Base-by-base conservation (phyloP, 2,888 invertebrate genomes). In the Seira sanloemensis region DNA sequence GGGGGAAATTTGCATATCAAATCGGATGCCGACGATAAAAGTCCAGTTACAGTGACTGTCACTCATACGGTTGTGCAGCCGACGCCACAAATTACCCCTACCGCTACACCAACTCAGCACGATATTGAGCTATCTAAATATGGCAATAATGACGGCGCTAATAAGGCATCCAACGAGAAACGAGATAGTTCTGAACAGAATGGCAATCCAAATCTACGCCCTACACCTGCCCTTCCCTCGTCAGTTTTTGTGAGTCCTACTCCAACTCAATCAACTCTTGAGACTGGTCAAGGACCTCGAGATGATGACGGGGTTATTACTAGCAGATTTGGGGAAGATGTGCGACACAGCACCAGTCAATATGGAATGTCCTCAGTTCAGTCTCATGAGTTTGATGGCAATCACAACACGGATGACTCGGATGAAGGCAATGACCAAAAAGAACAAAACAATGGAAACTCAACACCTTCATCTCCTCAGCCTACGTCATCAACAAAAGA, bases 11-110 rank as follows among this genome's bases (percentile, higher is more conserved):
- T 79, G 67, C 79, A 79, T 79, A 67, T 79, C 66, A 25, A 73
- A 79, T 79, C 79, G 2, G 72, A 78, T 72, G 71, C 72, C 37
- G 71, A 69, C 46, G 73, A 73, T 67, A 54, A 1, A 12, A 76
- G 78, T 66, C 74, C 85, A 65, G 81, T 85, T 19, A 85, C 85
- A 4, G 85, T 85, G 23, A 85, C 85, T 78, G 85, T 85, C 27
- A 85, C 85, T 23, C 80, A 66, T n/a, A 85, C 85, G 9, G 85
- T 85, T 16, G 73, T 85, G 0, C 19, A 81, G n/a, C 21, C 85
- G 9, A 75, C 84, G 23, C 74, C 84, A 67, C 69, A 50, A 23
- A 66, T 71, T 72, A 25, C 12, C 12, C 65, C 81, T n/a, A 74
- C 77, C 23, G 25, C 79, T 37, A 67, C 73, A 1, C 37, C 37